Base-by-base conservation (phyloP, 2,888 invertebrate species). In the Ditula angustiorana region DNA sequence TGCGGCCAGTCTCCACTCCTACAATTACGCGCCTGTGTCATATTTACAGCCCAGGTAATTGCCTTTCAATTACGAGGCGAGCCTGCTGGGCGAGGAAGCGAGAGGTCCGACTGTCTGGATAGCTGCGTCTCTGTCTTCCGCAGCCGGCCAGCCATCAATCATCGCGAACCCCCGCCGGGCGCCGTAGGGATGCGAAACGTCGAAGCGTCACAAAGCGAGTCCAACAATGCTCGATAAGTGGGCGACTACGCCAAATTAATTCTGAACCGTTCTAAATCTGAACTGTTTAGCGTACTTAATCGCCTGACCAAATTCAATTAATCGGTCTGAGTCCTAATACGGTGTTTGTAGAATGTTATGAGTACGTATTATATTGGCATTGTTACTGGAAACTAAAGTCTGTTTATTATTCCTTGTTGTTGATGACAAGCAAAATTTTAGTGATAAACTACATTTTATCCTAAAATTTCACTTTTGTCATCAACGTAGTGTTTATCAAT, bases 21-120 rank as follows among this genome's bases (percentile, higher is more conserved):
- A 86, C 92, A 92, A 93, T 92, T 92, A 92, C 90, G 89, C 88
- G 90, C 91, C 86, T 92, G 91, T 92, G 93, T 93, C 93, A 93
- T 93, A 93, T 93, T 93, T 92, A 93, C 93, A 90, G 91, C 88
- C 85, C 91, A 91, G 93, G 92, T 93, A 93, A 92, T 92, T 92
- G 93, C 89, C 93, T 90, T 93, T 93, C 93, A 93, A 93, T 93
- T 93, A 92, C 88, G 83, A 81, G 80, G 80, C 86, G 79, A 78
- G 86, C 87, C 88, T 77, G 87, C 83, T 87, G 87, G 76, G 85
- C 72, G 85, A 71, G 79, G 37, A 82, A 87, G 70, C 35, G 81
- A 80, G 87, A 86, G 73, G 67, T 57, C 73, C 71, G 68, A 78
- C 65, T 70, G 69, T 69, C 49, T 67, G 49, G 71, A 74, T 80